phyloP scores from a whole-genome alignment of 2,888 invertebrate species.

The Macrosoma leucophasiata region DNA sequence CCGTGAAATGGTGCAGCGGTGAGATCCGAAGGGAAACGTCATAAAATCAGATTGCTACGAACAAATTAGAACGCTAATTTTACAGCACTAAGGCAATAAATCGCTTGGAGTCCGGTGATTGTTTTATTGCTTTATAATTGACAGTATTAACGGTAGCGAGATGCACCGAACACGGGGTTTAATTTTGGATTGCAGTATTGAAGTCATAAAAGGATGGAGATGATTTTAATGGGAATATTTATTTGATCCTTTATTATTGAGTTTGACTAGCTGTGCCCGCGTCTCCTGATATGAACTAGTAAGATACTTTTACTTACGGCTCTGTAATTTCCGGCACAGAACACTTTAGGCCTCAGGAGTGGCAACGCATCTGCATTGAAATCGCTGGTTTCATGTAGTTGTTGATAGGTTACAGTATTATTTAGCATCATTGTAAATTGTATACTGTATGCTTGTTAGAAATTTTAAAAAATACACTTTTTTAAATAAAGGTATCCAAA shows the following conservation, averaged over 20 bases:
- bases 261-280: too few relatives aligned
- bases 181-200: constrained; percentile 24
- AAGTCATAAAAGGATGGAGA: constrained; percentile 26
- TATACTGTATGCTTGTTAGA: too few relatives aligned
- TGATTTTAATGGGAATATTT: constrained; percentile 23
- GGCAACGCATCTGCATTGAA: too few relatives aligned
- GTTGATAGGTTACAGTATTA: too few relatives aligned
- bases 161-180: too few relatives aligned
- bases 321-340: too few relatives aligned
- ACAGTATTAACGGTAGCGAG: constrained; percentile 55
- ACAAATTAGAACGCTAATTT: constrained; percentile 70
- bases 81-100: constrained; percentile 63
- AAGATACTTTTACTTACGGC: too few relatives aligned
- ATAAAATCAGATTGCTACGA: constrained; percentile 56
- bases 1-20: constrained; percentile 64
- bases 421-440: too few relatives aligned
- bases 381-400: too few relatives aligned
- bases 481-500: constrained; percentile 5
- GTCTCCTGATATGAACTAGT: too few relatives aligned
- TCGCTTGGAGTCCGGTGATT: constrained; percentile 46
- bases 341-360: too few relatives aligned
- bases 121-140: constrained; percentile 58
- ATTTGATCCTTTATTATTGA: background rate
- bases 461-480: background rate
- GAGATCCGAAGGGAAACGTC: constrained; percentile 45